phyloP scores from a whole-genome alignment of 2,888 invertebrate species.

The Rhorus exstirpatorius region DNA sequence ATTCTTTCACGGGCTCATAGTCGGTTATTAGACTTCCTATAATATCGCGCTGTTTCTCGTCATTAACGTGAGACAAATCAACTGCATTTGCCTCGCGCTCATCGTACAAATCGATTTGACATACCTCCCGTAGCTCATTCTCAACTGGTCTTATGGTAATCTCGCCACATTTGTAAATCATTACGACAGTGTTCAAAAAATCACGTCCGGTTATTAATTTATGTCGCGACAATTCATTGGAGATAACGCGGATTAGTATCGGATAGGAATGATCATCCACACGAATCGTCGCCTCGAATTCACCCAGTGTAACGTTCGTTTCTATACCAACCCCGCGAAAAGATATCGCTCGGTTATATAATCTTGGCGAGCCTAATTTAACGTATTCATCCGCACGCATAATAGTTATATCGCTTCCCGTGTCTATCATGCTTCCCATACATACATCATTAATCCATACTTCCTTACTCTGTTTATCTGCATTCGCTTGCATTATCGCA shows the following conservation, averaged over 20 bases:
- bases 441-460: conserved; percentile 19
- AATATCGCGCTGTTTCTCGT: no score
- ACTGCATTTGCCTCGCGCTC: no score
- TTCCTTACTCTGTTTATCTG: conserved; percentile 29
- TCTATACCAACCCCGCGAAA: conserved; percentile 18
- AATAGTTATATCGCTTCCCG: conserved; percentile 20
- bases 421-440: neutral
- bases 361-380: conserved; percentile 48
- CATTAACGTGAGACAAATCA: no score
- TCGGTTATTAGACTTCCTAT: no score
- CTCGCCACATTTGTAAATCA: no score
- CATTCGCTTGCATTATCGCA: neutral
- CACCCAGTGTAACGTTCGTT: conserved; percentile 10
- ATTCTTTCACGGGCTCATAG: no score
- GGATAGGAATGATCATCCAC: neutral
- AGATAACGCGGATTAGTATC: conserved; percentile 4
- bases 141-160: no score
- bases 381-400: conserved; percentile 30
- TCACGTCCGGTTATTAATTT: neutral
- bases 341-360: neutral
- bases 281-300: neutral
- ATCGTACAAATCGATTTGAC: no score
- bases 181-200: neutral
- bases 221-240: neutral
- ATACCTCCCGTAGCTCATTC: no score